Evolutionary conservation across 2,888 invertebrate genomes (phyloP), one percentile per base, ranked within the genome.

Genomic region (Eilema depressum): DNA sequence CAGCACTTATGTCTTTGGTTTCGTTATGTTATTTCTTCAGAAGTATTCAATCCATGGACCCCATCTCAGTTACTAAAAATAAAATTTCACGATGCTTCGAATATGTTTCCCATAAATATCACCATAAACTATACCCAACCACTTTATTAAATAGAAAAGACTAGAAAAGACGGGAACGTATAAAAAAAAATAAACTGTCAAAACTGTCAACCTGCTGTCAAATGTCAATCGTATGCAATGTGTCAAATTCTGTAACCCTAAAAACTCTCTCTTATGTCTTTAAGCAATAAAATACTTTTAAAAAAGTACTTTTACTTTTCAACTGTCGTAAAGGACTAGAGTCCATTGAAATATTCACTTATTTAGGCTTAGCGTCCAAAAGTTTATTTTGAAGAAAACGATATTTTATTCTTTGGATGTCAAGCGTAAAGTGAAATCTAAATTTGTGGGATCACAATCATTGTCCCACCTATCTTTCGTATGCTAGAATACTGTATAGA

Each of bases 1-100:
- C 91, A 91, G 89, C 91, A 91, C 91, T 90, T 77, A 88, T 88
- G 90, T 92, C 91, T 93, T 93, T 92, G 92, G 91, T 91, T 85
- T 81, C 80, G 83, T 82, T 86, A 85, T 74, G 71, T 67, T 70
- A 72, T 37, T 80, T 79, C 81, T 83, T 85, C 84, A 77, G 71
- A 76, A 66, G 64, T 83, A 77, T 81, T 92, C 86, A 93, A 85
- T 90, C 88, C 83, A 83, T 86, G 78, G 87, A 88, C 87, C 88
- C 90, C 94, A 94, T 94, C 84, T 86, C 85, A 74, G 56, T 65
- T 71, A 79, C 77, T 80, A 80, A 60, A 75, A 77, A 83, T 20
- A 78, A 74, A 75, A 73, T 74, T 63, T 69, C 64, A 41, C 56
- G 33, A 69, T 75, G 68, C 74, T 82, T 75, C 71, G 64, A 61